phyloP scores from a whole-genome alignment of 1,140 invertebrate genomes.

The Aethina tumida region DNA sequence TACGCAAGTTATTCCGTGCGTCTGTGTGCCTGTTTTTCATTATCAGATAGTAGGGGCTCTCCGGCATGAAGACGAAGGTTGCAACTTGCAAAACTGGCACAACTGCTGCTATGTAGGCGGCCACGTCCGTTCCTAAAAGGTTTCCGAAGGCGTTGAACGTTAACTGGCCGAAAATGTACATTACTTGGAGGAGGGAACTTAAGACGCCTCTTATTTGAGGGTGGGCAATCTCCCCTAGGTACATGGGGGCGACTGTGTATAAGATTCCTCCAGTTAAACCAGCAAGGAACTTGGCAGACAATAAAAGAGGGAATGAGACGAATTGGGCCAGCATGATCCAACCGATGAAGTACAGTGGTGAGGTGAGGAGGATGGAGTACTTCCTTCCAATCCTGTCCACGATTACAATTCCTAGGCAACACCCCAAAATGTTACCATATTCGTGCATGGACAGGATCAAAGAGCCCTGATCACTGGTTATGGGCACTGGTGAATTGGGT shows the following conservation, averaged over 20 bases:
- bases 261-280: slow-evolving; percentile 19
- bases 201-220: slow-evolving; percentile 21
- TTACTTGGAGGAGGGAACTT: slow-evolving; percentile 16
- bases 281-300: slow-evolving; percentile 35
- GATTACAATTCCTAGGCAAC: slow-evolving; percentile 46
- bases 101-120: slow-evolving; percentile 17
- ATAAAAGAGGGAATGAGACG: slow-evolving; percentile 34
- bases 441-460: slow-evolving; percentile 52
- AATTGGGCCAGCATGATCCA: slow-evolving; percentile 47
- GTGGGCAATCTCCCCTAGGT: slow-evolving; percentile 27
- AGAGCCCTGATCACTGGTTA: slow-evolving; percentile 24
- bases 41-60: slow-evolving; percentile 15
- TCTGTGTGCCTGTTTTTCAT: slow-evolving; percentile 31
- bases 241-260: slow-evolving; percentile 25
- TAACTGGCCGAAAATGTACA: slow-evolving; percentile 20
- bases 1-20: no score
- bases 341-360: slow-evolving; percentile 47
- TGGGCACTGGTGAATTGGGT: slow-evolving; percentile 25
- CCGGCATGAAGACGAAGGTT: slow-evolving; percentile 16
- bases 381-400: slow-evolving; percentile 55
- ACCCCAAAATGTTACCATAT: slow-evolving; percentile 43
- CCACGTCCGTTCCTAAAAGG: slow-evolving; percentile 10
- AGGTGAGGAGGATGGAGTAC: slow-evolving; percentile 42
- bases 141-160: slow-evolving; percentile 18
- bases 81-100: slow-evolving; percentile 10